Evolutionary conservation across 2,888 invertebrate species (phyloP), one percentile per base, ranked within the genome.

Genomic region (Sipunculus nudus): DNA sequence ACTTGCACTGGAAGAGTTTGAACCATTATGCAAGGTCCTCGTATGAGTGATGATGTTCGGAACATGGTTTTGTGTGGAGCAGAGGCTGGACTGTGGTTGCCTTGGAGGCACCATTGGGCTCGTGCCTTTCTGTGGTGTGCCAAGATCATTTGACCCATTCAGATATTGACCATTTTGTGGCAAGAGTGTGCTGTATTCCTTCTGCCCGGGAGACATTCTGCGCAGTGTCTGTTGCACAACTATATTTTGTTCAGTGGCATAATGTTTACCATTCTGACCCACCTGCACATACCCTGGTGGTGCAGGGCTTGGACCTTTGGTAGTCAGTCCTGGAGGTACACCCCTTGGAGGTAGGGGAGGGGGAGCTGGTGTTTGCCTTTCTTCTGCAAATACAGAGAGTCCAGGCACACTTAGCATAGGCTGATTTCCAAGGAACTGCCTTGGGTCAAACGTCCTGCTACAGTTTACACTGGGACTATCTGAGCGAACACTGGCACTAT

Each of bases 391-490:
- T n/a, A n/a, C n/a, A n/a, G n/a, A n/a, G n/a, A n/a, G n/a, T n/a
- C n/a, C n/a, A n/a, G n/a, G n/a, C n/a, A n/a, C n/a, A n/a, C n/a
- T n/a, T n/a, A n/a, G n/a, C n/a, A n/a, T n/a, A n/a, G n/a, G 49
- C 26, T 31, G 28, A 6, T 19, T 46, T 23, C 35, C 28, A 19
- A 35, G 25, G 21, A n/a, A 23, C 26, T 19, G 16, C 13, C 31
- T 25, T 23, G 21, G 48, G 26, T 16, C 29, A 28, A 45, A 26
- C 21, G 28, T 25, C 16, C 31, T 8, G 4, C 25, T 6, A 10
- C 43, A 28, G 3, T 40, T 66, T 1, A 90, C 87, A 68, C 93
- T 89, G 19, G 93, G 94, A 81, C 93, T 93, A 80, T 94, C 94
- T 5, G 94, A 94, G n/a, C 65, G 59, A 16, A 59, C 43, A 46